Evolutionary conservation across 1,140 invertebrate species (phyloP).

Genomic region (Drosophila arizonae): DNA sequence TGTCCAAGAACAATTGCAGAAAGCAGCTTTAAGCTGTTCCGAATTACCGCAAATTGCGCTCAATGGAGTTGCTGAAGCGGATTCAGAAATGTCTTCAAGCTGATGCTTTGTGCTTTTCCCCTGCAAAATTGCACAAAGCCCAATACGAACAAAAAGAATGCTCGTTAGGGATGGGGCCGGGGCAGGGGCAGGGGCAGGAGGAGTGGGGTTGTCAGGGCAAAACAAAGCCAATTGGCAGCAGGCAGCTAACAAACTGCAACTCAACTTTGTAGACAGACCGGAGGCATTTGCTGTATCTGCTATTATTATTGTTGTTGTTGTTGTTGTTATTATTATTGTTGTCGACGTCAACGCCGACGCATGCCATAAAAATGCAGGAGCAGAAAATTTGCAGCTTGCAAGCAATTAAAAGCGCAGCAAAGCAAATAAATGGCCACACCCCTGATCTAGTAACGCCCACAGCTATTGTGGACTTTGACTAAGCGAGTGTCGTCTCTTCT

Average conservation of each 20-base stretch:
- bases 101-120: constrained; percentile 49
- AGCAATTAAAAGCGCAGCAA: constrained; percentile 76
- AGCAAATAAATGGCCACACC: constrained; percentile 71
- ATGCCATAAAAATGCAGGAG: constrained; percentile 62
- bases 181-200: not conserved
- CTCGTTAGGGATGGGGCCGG: constrained; percentile 1
- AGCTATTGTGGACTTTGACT: constrained; percentile 59
- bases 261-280: constrained; percentile 75
- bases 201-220: constrained; percentile 23
- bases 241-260: constrained; percentile 68
- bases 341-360: constrained; percentile 27
- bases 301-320: constrained; percentile 8
- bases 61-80: constrained; percentile 7
- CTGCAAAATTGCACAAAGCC: constrained; percentile 68
- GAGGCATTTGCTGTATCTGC: constrained; percentile 50
- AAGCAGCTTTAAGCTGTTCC: constrained; percentile 32
- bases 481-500: constrained; percentile 48
- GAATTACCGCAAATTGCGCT: constrained; percentile 42
- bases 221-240: constrained; percentile 49
- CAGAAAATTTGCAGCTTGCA: constrained; percentile 55
- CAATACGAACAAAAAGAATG: constrained; percentile 70
- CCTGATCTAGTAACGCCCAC: constrained; percentile 59
- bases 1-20: constrained; percentile 6
- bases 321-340: constrained; percentile 1
- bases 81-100: constrained; percentile 34